phyloP scores from a whole-genome alignment of 2,113 vertebrate genomes.

The Sander lucioperca region DNA sequence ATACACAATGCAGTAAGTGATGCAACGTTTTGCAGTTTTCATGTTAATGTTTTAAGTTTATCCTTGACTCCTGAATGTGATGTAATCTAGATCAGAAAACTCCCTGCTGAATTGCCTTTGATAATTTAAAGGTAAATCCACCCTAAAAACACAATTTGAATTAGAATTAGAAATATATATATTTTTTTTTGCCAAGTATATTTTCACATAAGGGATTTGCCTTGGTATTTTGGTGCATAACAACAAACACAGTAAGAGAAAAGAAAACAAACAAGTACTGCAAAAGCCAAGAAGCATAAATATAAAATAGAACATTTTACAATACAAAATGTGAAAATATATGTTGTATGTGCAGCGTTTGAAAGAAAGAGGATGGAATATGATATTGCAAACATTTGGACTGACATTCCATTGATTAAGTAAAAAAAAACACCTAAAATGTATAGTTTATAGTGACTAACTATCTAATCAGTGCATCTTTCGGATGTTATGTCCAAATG shows the following conservation, averaged over 20 bases:
- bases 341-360: too few species aligned
- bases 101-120: not conserved
- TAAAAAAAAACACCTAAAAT: not conserved
- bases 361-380: not conserved
- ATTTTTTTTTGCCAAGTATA: too few species aligned
- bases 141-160: not conserved
- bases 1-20: slow-evolving; percentile 32
- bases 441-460: too few species aligned
- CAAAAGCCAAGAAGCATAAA: not conserved
- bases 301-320: not conserved
- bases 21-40: slow-evolving; percentile 40
- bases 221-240: not conserved
- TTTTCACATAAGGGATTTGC: not conserved
- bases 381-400: not conserved
- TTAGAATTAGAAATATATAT: too few species aligned
- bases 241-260: too few species aligned
- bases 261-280: not conserved
- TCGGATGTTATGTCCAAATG: not conserved
- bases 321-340: not conserved
- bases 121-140: slow-evolving; percentile 12
- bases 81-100: slow-evolving; percentile 47
- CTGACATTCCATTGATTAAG: not conserved
- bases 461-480: not conserved
- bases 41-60: slow-evolving; percentile 23
- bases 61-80: slow-evolving; percentile 36